Conservation (phyloP, 2,888 invertebrate species). For the Chorisops tibialis region DNA sequence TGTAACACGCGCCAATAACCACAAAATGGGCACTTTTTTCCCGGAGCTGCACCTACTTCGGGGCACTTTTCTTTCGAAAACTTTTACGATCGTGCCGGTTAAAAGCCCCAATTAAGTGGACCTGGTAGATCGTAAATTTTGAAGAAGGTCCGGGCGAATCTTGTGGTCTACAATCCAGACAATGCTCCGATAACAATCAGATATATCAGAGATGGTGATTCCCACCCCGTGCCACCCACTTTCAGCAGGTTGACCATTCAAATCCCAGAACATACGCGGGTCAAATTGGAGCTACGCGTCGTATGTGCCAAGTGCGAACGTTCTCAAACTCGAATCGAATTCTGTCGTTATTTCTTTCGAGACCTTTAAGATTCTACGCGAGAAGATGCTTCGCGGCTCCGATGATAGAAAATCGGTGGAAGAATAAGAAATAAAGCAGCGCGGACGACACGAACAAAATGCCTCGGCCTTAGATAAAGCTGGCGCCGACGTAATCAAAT, state of each 20-base stretch:
- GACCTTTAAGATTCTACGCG: background rate
- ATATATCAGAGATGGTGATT: slow-evolving; percentile 9
- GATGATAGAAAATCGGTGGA: background rate
- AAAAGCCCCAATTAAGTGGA: slow-evolving; percentile 16
- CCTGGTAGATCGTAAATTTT: background rate
- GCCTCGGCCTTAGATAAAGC: slow-evolving; percentile 53
- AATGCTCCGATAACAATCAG: slow-evolving; percentile 7
- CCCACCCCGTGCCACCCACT: slow-evolving; percentile 11
- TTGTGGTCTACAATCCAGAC: background rate
- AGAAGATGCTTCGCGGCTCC: background rate
- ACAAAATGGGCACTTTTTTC: slow-evolving; percentile 11
- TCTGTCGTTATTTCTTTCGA: background rate
- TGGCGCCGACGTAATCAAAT: slow-evolving; percentile 51
- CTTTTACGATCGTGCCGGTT: slow-evolving; percentile 17
- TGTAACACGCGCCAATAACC: slow-evolving; percentile 22
- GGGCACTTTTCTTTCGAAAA: slow-evolving; percentile 6
- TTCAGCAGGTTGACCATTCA: background rate
- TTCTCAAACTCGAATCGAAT: too few relatives aligned
- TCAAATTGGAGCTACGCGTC: too few relatives aligned
- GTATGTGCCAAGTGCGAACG: too few relatives aligned
- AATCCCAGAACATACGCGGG: too few relatives aligned
- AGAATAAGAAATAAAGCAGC: background rate
- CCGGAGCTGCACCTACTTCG: background rate
- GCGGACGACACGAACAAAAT: slow-evolving; percentile 38
- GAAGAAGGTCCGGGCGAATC: background rate